Evolutionary conservation across 2,888 invertebrate species (phyloP).

Genomic region (Zaprionus bogoriensis): DNA sequence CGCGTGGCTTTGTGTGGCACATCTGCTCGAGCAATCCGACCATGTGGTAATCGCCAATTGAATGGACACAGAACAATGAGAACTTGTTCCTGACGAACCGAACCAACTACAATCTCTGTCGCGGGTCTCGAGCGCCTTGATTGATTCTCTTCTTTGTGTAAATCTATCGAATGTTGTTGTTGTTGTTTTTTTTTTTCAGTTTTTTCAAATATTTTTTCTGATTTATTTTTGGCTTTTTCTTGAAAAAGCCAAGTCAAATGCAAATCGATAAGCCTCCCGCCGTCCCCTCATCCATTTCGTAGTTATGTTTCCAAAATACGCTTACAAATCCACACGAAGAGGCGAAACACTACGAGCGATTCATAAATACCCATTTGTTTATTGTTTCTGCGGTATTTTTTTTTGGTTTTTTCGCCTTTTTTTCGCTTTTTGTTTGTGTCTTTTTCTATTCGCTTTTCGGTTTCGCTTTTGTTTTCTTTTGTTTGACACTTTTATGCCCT

Average conservation of each 20-base stretch:
- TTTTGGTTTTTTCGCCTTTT: constrained; percentile 8
- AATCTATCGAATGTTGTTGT: constrained; percentile 12
- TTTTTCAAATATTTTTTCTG: constrained; percentile 9
- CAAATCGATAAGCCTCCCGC: constrained; percentile 32
- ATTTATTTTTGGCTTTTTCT: constrained; percentile 1
- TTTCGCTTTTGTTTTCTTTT: constrained; percentile 25
- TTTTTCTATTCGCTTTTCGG: constrained; percentile 11
- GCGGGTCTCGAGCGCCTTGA: constrained; percentile 36
- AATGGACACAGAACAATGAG: constrained; percentile 57
- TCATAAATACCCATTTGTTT: too few species aligned
- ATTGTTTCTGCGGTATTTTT: too few species aligned
- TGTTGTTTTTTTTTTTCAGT: not conserved
- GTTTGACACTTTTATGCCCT: constrained; percentile 21
- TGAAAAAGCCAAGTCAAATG: constrained; percentile 29
- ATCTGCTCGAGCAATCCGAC: not conserved
- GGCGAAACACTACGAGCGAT: constrained; percentile 9
- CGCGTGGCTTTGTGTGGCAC: constrained; percentile 17
- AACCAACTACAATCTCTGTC: not conserved
- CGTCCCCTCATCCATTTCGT: constrained; percentile 15
- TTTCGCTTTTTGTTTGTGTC: constrained; percentile 4
- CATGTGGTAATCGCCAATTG: not conserved
- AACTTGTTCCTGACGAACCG: constrained; percentile 62
- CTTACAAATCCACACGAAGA: constrained; percentile 2
- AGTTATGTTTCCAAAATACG: constrained; percentile 16
- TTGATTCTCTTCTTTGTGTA: constrained; percentile 43